Percentiles rank a stretch among this genome's conserved stretches.
phyloP scores from a whole-genome alignment of 2,113 vertebrate species.

The Trichomycterus rosablanca region DNA sequence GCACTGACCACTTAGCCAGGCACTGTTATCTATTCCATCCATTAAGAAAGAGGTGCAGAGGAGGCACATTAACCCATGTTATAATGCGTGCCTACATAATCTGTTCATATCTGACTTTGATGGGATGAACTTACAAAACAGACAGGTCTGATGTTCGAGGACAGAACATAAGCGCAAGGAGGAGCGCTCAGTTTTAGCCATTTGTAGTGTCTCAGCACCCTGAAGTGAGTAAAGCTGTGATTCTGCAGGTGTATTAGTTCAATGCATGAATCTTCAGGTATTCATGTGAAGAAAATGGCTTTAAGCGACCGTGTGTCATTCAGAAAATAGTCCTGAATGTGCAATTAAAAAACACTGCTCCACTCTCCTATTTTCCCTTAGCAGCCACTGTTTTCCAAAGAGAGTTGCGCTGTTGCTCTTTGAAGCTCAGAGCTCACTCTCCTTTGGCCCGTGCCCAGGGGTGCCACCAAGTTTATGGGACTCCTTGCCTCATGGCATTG shows the following conservation, averaged over 20 bases:
- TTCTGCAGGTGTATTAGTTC: not conserved
- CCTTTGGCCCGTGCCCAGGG: conserved; percentile 57
- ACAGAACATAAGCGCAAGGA: no score
- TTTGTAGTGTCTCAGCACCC: conserved; percentile 38
- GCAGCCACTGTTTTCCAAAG: conserved; percentile 79
- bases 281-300: not conserved
- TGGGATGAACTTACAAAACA: no score
- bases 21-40: conserved; percentile 56
- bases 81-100: no score
- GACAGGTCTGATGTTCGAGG: no score
- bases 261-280: not conserved
- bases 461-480: conserved; percentile 51
- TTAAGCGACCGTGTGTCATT: not conserved
- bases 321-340: not conserved
- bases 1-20: conserved; percentile 42
- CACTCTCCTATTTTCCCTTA: conserved; percentile 59
- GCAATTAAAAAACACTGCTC: no score
- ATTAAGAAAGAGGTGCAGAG: conserved; percentile 6
- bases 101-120: no score
- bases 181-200: not conserved
- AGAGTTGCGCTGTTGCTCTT: conserved; percentile 83
- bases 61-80: no score
- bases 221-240: conserved; percentile 11
- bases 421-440: conserved; percentile 83
- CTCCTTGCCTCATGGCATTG: conserved; percentile 29